Evolutionary conservation across 92 coral and sea anemone genomes (phyloP).

Genomic region (Paramuricea clavata): DNA sequence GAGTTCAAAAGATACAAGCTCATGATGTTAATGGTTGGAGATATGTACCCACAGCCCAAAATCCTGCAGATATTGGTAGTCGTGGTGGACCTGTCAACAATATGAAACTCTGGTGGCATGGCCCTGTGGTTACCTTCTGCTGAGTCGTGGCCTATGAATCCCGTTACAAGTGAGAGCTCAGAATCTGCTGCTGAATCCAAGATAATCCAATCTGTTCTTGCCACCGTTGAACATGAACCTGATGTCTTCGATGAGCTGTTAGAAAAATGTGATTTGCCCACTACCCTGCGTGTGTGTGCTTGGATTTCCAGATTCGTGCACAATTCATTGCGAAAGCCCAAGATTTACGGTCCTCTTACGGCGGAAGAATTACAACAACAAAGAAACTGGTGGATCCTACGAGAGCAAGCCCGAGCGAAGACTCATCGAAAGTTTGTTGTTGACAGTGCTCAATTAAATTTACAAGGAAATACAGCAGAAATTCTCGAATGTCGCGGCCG

Average conservation of each 20-base stretch:
- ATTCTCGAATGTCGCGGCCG: too few species aligned
- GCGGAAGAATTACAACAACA: constrained; percentile 34
- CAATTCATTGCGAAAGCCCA: constrained; percentile 6
- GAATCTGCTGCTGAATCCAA: constrained; percentile 37
- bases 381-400: constrained; percentile 50
- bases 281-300: constrained; percentile 43
- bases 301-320: constrained; percentile 45
- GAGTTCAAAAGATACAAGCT: not conserved
- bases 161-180: constrained; percentile 15
- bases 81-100: not conserved
- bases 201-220: constrained; percentile 36
- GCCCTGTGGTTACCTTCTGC: constrained; percentile 22
- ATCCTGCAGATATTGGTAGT: not conserved
- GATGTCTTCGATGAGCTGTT: constrained; percentile 39
- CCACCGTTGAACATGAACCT: not conserved
- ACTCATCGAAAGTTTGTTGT: too few species aligned
- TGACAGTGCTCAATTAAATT: too few species aligned
- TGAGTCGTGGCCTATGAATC: constrained; percentile 34
- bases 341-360: constrained; percentile 12
- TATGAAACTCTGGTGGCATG: not conserved
- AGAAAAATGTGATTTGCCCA: constrained; percentile 32
- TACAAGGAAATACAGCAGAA: too few species aligned
- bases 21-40: not conserved
- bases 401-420: too few species aligned
- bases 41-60: not conserved